Base-by-base conservation (phyloP, 1,140 invertebrate species). In the Protaetia brevitarsis region DNA sequence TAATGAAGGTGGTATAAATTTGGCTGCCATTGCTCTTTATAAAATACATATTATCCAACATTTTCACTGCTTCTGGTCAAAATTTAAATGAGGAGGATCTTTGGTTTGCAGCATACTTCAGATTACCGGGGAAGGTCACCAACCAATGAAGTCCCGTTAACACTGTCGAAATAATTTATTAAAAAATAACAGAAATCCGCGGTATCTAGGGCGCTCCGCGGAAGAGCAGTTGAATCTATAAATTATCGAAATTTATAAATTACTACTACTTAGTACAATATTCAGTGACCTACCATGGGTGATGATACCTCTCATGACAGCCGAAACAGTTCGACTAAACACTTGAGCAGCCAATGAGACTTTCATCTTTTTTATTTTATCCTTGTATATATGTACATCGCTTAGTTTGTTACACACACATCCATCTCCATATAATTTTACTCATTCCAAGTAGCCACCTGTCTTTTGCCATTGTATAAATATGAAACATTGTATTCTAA, bases 281-380 rank as follows among this genome's bases (percentile, higher is more conserved):
- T 36, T 34, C 27, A 29, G 10, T 27, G 31, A 34, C 13, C 56
- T 36, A 65, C 51, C 64, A 34, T 19, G 31, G n/a, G 31, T 65
- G 10, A 37, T 28, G 23, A 58, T 34, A 10, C 56, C 26, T 31
- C 56, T 27, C 64, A 66, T 66, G 6, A 23, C 26, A 51, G 56
- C 34, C 6, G 56, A 58, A 23, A 69, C 64, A 8, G 16, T n/a
- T 2, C 61, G 59, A 63, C 29, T 45, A 34, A 68, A 63, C 2
- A 63, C 31, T 29, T 70, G 66, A n/a, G 66, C 66, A 21, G 60
- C 41, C 27, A 26, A 36, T 37, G 45, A 60, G 3, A 69, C 68
- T 34, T 67, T 67, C 63, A 69, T 69, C 61, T 69, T 68, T 16
- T 60, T 67, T 7, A 69, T 67, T 61, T 61, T 59, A 11, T 56